These are phyloP conservation scores for Mus minutoides DNA, from an alignment of 2,797 vertebrate genomes.

Conservation along the genomic window DNA sequence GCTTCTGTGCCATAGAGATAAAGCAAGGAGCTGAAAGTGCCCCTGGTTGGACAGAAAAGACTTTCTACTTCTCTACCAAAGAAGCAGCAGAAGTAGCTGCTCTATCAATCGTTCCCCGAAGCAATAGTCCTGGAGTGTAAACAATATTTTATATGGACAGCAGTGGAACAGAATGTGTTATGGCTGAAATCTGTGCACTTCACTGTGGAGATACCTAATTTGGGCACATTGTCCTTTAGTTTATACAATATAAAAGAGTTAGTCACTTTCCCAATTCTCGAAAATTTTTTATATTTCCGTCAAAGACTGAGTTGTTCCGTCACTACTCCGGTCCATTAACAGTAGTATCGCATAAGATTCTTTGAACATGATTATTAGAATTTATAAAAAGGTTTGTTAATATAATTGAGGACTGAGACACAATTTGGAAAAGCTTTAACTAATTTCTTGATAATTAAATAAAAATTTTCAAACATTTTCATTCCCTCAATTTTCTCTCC, in stretches of 20 bases:
- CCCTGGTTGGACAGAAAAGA: slow-evolving; percentile 79
- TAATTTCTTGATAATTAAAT: neutral
- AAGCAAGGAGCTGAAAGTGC: slow-evolving; percentile 81
- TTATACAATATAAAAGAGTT: too few species aligned
- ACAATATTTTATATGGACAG: slow-evolving; percentile 82
- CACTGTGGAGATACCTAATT: too few species aligned
- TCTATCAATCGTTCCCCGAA: slow-evolving; percentile 85
- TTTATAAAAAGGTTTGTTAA: too few species aligned
- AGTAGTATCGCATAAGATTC: too few species aligned
- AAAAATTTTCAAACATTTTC: neutral
- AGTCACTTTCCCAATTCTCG: too few species aligned
- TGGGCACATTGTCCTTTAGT: too few species aligned
- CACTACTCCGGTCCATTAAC: too few species aligned
- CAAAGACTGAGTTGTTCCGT: too few species aligned
- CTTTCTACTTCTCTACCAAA: slow-evolving; percentile 72
- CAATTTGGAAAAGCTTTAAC: neutral
- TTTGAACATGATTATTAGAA: too few species aligned
- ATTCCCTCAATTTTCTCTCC: neutral
- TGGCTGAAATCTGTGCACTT: slow-evolving; percentile 73
- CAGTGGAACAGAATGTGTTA: slow-evolving; percentile 79
- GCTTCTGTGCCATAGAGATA: slow-evolving; percentile 85
- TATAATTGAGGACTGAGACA: too few species aligned
- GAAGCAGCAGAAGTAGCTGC: slow-evolving; percentile 68
- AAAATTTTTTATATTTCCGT: too few species aligned
- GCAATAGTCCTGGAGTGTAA: slow-evolving; percentile 85